phyloP scores from a whole-genome alignment of 2,113 vertebrate genomes.

The Syrmaticus mikado region DNA sequence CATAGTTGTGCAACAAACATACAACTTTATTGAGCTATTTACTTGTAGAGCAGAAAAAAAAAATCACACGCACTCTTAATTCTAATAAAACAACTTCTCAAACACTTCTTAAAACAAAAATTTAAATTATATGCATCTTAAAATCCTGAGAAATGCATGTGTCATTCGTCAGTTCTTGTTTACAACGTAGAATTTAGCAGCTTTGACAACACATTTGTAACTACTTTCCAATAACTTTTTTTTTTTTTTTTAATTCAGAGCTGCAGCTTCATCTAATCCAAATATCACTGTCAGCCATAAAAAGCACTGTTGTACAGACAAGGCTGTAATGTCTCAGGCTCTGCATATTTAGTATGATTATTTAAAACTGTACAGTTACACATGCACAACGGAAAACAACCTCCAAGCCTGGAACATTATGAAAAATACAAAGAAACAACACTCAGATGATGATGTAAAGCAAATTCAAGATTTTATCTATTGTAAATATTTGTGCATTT shows the following conservation, averaged over 20 bases:
- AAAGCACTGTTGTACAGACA: background rate
- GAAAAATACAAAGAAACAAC: background rate
- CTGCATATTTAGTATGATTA: background rate
- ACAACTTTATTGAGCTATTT: background rate
- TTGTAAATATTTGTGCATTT: background rate
- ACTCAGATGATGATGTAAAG: background rate
- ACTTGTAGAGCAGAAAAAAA: background rate
- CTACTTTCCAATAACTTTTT: background rate
- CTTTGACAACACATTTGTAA: background rate
- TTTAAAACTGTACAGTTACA: background rate
- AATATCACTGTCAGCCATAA: background rate
- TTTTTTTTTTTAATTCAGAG: background rate
- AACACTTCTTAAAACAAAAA: background rate
- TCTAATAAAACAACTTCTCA: background rate
- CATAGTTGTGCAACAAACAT: background rate
- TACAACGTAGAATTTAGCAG: background rate
- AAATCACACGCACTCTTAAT: background rate
- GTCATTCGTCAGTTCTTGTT: background rate
- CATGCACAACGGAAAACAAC: background rate
- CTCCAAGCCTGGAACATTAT: background rate
- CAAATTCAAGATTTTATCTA: background rate
- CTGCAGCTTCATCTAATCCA: background rate
- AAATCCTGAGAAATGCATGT: background rate
- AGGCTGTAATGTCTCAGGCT: background rate
- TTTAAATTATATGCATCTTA: background rate